phyloP scores from a whole-genome alignment of 2,888 invertebrate species.

The Hemicrepidius hirtus region DNA sequence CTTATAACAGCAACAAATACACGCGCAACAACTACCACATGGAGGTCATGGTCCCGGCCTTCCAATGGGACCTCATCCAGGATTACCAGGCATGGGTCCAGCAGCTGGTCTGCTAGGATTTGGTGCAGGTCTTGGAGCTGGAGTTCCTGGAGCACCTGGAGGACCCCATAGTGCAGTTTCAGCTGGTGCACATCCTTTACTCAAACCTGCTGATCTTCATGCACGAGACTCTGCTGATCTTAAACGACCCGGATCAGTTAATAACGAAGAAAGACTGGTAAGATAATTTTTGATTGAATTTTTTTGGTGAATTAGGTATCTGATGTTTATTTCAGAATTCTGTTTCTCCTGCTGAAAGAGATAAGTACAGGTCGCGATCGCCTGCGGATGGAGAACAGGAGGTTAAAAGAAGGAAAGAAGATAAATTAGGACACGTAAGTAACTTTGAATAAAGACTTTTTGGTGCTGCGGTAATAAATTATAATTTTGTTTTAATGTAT shows the following conservation, averaged over 20 bases:
- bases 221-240: conserved; percentile 65
- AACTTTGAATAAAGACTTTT: conserved; percentile 13
- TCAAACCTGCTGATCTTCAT: conserved; percentile 69
- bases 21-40: conserved; percentile 71
- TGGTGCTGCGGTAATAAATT: neutral
- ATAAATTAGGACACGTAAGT: conserved; percentile 88
- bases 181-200: conserved; percentile 67
- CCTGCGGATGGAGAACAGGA: conserved; percentile 81
- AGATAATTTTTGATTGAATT: conserved; percentile 6
- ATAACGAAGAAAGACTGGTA: conserved; percentile 72
- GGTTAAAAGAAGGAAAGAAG: conserved; percentile 87
- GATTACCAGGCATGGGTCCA: conserved; percentile 69
- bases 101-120: conserved; percentile 65
- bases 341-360: conserved; percentile 88
- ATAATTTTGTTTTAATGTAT: neutral
- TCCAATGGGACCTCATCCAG: conserved; percentile 70
- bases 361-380: conserved; percentile 88
- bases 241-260: conserved; percentile 68
- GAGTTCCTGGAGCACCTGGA: conserved; percentile 63
- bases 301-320: neutral
- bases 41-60: conserved; percentile 69
- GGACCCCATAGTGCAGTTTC: conserved; percentile 65
- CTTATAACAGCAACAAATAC: conserved; percentile 71
- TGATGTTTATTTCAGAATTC: conserved; percentile 80
- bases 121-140: conserved; percentile 64